phyloP scores from a whole-genome alignment of 1,140 invertebrate species.

The Elysia chlorotica region DNA sequence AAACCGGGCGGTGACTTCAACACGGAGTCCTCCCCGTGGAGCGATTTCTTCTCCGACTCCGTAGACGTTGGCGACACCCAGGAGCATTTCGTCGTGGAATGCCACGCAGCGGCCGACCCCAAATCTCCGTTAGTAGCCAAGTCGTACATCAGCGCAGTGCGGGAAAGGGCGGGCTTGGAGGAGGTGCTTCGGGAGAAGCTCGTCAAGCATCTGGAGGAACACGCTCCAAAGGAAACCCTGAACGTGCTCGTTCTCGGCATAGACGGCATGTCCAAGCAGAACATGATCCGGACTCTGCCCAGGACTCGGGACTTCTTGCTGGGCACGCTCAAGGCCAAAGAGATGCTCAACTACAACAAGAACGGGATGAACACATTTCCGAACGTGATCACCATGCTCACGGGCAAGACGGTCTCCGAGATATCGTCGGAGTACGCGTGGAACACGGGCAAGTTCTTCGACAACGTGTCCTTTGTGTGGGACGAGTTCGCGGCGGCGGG shows the following conservation, averaged over 20 bases:
- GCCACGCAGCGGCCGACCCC: not conserved
- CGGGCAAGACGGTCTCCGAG: conserved; percentile 4
- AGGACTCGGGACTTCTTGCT: conserved; percentile 68
- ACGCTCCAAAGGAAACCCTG: conserved; percentile 3
- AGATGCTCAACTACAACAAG: conserved; percentile 33
- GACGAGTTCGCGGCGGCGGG: not conserved
- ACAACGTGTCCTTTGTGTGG: not conserved
- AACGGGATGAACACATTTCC: conserved; percentile 36
- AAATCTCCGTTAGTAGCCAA: not conserved
- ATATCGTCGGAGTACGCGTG: not conserved
- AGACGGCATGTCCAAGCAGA: conserved; percentile 81
- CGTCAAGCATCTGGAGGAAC: not conserved
- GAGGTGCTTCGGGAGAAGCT: not conserved
- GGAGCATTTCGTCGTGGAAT: not conserved
- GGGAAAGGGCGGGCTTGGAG: not conserved
- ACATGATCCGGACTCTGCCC: conserved; percentile 79
- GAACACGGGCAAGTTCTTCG: not conserved
- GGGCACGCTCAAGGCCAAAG: conserved; percentile 25
- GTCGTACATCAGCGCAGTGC: not conserved
- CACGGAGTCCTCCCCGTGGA: too few species aligned
- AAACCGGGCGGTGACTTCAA: too few species aligned
- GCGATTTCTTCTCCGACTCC: not conserved
- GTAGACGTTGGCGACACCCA: not conserved
- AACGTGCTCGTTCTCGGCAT: conserved; percentile 76
- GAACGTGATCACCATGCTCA: conserved; percentile 33